phyloP scores from a whole-genome alignment of 1,140 invertebrate species.

The Ctenoplectra terminalis region DNA sequence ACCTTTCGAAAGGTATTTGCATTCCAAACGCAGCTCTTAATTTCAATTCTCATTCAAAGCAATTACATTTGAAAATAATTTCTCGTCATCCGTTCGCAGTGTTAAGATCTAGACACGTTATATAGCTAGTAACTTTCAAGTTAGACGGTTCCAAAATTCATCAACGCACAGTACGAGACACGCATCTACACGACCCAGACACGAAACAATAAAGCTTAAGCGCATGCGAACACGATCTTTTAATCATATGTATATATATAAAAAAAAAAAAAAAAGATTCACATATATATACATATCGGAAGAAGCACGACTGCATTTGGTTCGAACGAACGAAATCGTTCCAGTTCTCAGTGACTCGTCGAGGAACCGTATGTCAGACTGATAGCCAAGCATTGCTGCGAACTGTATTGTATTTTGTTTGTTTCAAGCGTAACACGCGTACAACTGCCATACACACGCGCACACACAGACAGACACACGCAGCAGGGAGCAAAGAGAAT shows the following conservation, averaged over 20 bases:
- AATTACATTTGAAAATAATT: too few species aligned
- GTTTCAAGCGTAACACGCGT: conserved; percentile 1
- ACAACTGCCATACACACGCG: background rate
- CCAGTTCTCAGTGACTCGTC: background rate
- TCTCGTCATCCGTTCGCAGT: too few species aligned
- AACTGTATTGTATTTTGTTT: conserved; percentile 15
- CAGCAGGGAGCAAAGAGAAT: conserved; percentile 15
- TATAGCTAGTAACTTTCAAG: too few species aligned
- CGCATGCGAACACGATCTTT: conserved; percentile 60
- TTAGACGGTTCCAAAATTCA: too few species aligned
- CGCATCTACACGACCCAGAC: background rate
- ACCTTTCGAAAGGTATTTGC: too few species aligned
- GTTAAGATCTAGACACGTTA: too few species aligned
- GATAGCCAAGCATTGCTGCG: conserved; percentile 13
- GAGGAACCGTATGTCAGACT: background rate
- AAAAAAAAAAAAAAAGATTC: too few species aligned
- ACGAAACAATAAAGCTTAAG: conserved; percentile 29
- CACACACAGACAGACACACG: background rate
- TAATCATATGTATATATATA: conserved; percentile 19
- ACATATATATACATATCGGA: conserved; percentile 7
- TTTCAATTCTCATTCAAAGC: too few species aligned
- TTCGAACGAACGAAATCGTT: background rate
- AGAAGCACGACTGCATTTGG: conserved; percentile 25
- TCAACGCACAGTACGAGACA: too few species aligned
- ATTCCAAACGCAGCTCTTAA: too few species aligned